Percentiles rank a stretch among this genome's conserved stretches.
Evolutionary conservation across 2,888 invertebrate genomes (phyloP).

Genomic region (Eueremaeus valkanovi): DNA sequence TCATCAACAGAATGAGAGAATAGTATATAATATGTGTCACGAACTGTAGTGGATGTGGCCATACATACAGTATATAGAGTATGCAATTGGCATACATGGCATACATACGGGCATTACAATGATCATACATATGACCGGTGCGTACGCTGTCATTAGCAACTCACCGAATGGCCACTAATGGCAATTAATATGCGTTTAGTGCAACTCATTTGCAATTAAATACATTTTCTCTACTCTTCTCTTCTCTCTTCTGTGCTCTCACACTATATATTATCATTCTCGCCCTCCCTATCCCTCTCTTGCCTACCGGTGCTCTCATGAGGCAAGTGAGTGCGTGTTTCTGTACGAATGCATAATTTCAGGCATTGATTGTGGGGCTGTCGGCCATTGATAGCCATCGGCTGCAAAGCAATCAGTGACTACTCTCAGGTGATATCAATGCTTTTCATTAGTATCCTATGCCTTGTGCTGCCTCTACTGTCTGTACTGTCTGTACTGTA

Average conservation of each 20-base stretch:
- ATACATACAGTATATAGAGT: background rate
- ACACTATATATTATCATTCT: no score
- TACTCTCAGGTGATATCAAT: no score
- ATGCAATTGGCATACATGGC: background rate
- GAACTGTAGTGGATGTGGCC: background rate
- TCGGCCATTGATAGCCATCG: background rate
- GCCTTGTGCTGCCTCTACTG: no score
- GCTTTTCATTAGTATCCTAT: no score
- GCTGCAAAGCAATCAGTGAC: background rate
- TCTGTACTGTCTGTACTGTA: no score
- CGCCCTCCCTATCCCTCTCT: no score
- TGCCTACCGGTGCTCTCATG: no score
- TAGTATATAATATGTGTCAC: background rate
- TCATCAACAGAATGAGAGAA: background rate
- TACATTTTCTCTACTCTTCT: background rate
- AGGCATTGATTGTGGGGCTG: background rate
- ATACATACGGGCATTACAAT: no score
- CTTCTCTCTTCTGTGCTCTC: background rate
- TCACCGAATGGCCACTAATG: slow-evolving; percentile 18
- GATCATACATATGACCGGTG: background rate
- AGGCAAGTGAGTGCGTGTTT: no score
- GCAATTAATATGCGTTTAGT: slow-evolving; percentile 17
- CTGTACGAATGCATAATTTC: no score
- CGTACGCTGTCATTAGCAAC: slow-evolving; percentile 15
- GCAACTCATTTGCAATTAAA: slow-evolving; percentile 14